A percentile compares a stretch with the other conserved stretches of the same genome.
phyloP scores from a whole-genome alignment of 2,797 vertebrate species.

The Hypotaenidia okinawae region DNA sequence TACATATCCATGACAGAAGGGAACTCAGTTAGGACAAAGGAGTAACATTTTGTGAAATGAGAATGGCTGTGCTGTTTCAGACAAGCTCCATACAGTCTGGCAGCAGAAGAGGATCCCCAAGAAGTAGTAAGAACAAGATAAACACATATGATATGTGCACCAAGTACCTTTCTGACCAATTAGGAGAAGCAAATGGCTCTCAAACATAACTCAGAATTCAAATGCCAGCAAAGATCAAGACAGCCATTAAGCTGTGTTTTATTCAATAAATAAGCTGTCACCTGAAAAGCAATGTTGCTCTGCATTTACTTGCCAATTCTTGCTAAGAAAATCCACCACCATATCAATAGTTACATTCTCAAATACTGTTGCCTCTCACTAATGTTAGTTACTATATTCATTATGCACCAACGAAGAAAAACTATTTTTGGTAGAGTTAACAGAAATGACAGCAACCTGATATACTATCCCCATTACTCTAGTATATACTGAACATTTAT shows the following conservation, averaged over 20 bases:
- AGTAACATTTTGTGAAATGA: not conserved
- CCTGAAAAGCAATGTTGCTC: not conserved
- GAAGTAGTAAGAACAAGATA: not conserved
- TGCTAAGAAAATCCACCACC: not conserved
- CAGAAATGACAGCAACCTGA: not conserved
- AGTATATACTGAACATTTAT: not conserved
- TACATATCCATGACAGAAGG: not conserved
- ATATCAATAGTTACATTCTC: not conserved
- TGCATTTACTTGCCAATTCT: not conserved
- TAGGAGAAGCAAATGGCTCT: not conserved
- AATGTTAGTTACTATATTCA: not conserved
- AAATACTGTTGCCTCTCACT: not conserved
- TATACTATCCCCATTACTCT: not conserved
- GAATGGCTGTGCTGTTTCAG: not conserved
- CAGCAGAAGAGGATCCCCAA: not conserved
- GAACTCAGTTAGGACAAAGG: not conserved
- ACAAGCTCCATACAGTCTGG: not conserved
- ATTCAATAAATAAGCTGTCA: not conserved
- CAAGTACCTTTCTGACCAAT: not conserved
- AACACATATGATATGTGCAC: rapidly evolving
- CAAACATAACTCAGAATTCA: not conserved
- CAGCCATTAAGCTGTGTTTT: not conserved
- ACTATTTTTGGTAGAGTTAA: not conserved
- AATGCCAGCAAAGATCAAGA: not conserved
- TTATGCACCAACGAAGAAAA: not conserved